Percentiles rank a stretch among this genome's conserved stretches.
phyloP scores from a whole-genome alignment of 2,797 vertebrate species.

The Eidolon dupreanum region DNA sequence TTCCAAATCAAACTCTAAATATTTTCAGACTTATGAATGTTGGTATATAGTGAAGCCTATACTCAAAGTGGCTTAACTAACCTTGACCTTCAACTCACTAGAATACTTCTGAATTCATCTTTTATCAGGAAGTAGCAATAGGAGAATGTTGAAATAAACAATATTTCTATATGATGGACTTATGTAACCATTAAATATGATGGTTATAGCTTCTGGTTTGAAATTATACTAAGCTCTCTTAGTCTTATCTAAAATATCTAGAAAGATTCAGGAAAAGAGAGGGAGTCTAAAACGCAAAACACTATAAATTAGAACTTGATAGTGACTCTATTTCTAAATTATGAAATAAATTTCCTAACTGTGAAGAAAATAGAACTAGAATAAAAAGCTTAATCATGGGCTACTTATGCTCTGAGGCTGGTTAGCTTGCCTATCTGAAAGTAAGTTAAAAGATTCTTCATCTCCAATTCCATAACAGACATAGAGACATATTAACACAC shows the following conservation, averaged over 20 bases:
- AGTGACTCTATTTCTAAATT: not conserved
- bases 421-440: not conserved
- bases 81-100: not conserved
- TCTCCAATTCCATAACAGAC: not conserved
- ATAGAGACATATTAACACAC: not conserved
- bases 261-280: not conserved
- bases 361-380: not conserved
- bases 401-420: not conserved
- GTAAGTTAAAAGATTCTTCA: not conserved
- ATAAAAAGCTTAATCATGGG: not conserved
- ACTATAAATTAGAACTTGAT: not conserved
- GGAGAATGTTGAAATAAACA: not conserved
- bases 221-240: not conserved
- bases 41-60: not conserved
- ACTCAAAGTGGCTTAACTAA: not conserved
- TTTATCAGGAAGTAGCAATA: not conserved
- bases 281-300: not conserved
- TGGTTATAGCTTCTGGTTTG: not conserved
- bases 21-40: not conserved
- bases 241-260: not conserved
- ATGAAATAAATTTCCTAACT: not conserved
- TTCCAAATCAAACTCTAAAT: conserved; percentile 1
- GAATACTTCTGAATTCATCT: not conserved
- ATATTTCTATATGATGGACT: not conserved
- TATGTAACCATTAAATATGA: not conserved